Conservation (phyloP, 2,888 invertebrate species). For the Drosophila mimica region DNA sequence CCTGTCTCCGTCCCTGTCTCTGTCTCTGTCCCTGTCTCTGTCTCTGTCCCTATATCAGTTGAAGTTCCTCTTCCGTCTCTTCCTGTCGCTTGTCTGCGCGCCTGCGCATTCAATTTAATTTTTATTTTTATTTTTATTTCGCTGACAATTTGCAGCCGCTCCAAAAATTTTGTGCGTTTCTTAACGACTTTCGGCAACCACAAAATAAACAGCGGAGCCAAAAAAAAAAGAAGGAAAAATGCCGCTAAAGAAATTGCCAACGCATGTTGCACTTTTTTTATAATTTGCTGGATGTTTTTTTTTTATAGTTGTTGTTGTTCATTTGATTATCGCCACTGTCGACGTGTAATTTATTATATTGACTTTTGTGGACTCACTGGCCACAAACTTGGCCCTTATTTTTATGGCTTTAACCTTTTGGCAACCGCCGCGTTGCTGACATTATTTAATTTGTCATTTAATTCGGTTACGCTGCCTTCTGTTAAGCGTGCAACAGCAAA, state of each 20-base stretch:
- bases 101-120: conserved; percentile 77
- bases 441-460: conserved; percentile 82
- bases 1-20: conserved; percentile 20
- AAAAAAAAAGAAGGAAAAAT: conserved; percentile 30
- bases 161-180: conserved; percentile 67
- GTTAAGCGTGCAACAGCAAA: conserved; percentile 18
- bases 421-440: conserved; percentile 75
- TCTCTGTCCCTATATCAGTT: conserved; percentile 6
- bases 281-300: conserved; percentile 24
- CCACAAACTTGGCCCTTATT: conserved; percentile 60
- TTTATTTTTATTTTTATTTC: conserved; percentile 72
- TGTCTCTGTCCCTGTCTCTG: conserved; percentile 47
- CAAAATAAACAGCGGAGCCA: not conserved
- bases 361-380: conserved; percentile 56
- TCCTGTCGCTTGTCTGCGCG: conserved; percentile 59
- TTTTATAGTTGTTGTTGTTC: conserved; percentile 63
- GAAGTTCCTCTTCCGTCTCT: conserved; percentile 6
- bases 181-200: conserved; percentile 64
- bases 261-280: conserved; percentile 73
- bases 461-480: conserved; percentile 56
- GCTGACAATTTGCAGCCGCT: conserved; percentile 77
- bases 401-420: conserved; percentile 82
- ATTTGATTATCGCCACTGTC: conserved; percentile 81
- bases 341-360: conserved; percentile 81
- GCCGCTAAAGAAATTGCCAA: conserved; percentile 58